These are phyloP conservation scores for Scaptomyza caliginosa DNA, from an alignment of 2,888 invertebrate genomes.

Conservation along the genomic window DNA sequence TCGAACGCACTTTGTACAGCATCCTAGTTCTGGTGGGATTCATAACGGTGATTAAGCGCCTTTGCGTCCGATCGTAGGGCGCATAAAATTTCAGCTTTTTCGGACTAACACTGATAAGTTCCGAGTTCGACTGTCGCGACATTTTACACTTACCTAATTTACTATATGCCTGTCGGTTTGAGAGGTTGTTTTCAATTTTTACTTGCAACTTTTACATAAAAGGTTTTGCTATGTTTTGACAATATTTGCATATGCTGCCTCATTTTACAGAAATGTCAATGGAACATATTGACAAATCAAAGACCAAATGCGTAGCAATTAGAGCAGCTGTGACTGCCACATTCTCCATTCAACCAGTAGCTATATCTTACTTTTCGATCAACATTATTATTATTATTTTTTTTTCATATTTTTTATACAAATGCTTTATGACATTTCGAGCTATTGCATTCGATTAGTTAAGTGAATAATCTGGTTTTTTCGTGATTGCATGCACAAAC, in stretches of 20 bases:
- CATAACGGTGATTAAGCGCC: slow-evolving; percentile 42
- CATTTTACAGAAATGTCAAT: neutral
- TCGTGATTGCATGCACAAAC: slow-evolving; percentile 35
- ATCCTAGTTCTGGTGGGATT: slow-evolving; percentile 33
- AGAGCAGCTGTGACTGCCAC: no score
- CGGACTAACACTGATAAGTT: slow-evolving; percentile 44
- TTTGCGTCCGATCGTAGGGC: slow-evolving; percentile 50
- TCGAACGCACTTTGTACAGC: slow-evolving; percentile 57
- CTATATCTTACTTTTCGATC: no score
- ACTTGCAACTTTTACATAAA: neutral
- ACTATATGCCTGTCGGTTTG: neutral
- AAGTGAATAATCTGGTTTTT: neutral
- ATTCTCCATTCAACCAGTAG: no score
- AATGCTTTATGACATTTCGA: slow-evolving; percentile 1
- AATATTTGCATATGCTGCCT: slow-evolving; percentile 51
- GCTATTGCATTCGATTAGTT: slow-evolving; percentile 4
- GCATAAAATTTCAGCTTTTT: slow-evolving; percentile 46
- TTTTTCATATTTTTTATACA: no score
- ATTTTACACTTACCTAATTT: neutral
- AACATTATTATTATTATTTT: no score
- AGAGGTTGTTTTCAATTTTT: neutral
- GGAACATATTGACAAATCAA: neutral
- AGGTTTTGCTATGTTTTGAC: slow-evolving; percentile 41
- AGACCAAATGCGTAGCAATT: no score
- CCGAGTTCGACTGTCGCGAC: neutral